Conservation (phyloP, 1,140 invertebrate genomes). For the Stegodyphus mimosarum region DNA sequence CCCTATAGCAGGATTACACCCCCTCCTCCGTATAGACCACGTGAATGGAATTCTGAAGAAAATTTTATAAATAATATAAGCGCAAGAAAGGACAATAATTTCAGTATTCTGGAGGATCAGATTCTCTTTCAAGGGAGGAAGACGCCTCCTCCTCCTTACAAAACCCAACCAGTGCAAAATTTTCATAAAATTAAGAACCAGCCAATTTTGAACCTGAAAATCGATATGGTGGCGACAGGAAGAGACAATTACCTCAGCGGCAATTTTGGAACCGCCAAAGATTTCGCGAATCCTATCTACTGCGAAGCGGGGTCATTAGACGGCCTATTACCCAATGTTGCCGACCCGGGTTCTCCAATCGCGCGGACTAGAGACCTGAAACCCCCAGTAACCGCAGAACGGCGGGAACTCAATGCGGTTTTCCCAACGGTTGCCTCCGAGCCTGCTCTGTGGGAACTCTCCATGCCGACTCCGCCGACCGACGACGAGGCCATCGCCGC, state of each 20-base stretch:
- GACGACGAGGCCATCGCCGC: background rate
- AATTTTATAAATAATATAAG: background rate
- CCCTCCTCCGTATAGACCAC: slow-evolving; percentile 6
- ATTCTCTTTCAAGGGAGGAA: background rate
- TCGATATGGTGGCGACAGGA: background rate
- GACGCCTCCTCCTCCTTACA: background rate
- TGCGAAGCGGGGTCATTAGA: background rate
- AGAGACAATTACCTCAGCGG: background rate
- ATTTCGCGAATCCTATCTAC: background rate
- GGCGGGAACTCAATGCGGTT: background rate
- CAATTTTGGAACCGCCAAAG: background rate
- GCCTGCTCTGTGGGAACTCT: background rate
- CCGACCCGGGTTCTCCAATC: no score
- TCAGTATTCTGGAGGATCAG: background rate
- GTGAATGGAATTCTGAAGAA: background rate
- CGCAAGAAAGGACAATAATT: background rate
- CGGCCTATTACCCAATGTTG: no score
- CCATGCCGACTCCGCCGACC: background rate
- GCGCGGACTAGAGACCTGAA: background rate
- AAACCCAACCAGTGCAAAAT: background rate
- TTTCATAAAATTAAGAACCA: background rate
- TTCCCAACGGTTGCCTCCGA: background rate
- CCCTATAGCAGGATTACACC: background rate
- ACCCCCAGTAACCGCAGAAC: background rate
- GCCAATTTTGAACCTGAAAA: background rate